A percentile compares a stretch with the other conserved stretches of the same genome.
Evolutionary conservation across 2,113 vertebrate genomes (phyloP).

Genomic region (Epinephelus moara): DNA sequence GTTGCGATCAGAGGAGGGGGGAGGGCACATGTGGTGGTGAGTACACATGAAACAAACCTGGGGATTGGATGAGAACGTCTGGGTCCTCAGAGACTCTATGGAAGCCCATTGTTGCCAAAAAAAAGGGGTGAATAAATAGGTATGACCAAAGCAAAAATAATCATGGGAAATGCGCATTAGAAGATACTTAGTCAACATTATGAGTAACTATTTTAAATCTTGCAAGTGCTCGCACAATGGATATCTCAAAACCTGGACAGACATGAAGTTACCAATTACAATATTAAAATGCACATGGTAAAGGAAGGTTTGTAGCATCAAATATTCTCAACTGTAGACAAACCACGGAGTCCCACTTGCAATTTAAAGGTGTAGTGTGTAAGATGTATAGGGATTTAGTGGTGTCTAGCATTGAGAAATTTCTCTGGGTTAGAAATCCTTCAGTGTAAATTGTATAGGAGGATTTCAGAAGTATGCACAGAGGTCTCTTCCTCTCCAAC

Average conservation of each 20-base stretch:
- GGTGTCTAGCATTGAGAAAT: too few relatives aligned
- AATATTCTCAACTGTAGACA: too few relatives aligned
- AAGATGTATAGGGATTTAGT: too few relatives aligned
- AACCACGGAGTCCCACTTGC: too few relatives aligned
- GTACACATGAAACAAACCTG: constrained; percentile 30
- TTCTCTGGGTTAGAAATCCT: too few relatives aligned
- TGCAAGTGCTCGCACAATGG: not conserved
- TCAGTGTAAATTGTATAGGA: too few relatives aligned
- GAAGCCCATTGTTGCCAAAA: not conserved
- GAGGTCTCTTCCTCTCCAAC: too few relatives aligned
- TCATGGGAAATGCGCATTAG: not conserved
- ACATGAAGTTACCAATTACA: not conserved
- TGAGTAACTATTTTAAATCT: not conserved
- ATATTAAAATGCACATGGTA: not conserved
- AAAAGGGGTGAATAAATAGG: not conserved
- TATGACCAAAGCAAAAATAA: not conserved
- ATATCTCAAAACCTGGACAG: not conserved
- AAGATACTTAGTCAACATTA: not conserved
- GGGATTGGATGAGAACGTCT: constrained; percentile 12
- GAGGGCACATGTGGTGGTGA: constrained; percentile 27
- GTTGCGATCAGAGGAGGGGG: constrained; percentile 28
- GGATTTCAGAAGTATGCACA: too few relatives aligned
- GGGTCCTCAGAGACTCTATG: not conserved
- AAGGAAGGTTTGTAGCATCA: not conserved
- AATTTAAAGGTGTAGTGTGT: too few relatives aligned